A percentile compares a stretch with the other conserved stretches of the same genome.
Conservation (phyloP, 2,888 invertebrate species). For the Nasonia oneida region DNA sequence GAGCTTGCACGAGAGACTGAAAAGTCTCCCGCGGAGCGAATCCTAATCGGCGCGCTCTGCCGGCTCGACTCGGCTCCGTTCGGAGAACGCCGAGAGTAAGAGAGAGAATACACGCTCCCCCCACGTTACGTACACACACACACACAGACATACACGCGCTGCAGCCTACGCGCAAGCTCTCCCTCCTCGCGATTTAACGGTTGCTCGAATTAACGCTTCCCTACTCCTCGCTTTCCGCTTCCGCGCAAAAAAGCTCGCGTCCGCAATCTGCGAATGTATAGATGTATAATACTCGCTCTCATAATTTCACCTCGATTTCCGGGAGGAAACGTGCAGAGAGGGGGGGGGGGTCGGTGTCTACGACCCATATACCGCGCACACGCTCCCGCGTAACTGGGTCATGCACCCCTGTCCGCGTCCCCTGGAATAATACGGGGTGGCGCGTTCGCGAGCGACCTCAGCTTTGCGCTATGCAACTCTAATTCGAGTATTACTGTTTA, state of each 20-base stretch:
- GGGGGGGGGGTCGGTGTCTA: slow-evolving; percentile 73
- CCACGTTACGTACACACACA: neutral
- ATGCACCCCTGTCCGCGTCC: slow-evolving; percentile 73
- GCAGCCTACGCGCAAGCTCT: neutral
- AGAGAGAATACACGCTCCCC: neutral
- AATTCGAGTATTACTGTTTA: neutral
- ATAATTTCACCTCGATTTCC: neutral
- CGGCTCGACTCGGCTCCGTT: slow-evolving; percentile 32
- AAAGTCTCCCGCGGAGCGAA: slow-evolving; percentile 63
- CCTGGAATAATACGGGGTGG: slow-evolving; percentile 75
- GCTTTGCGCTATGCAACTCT: neutral
- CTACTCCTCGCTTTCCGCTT: neutral
- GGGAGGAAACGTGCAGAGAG: neutral
- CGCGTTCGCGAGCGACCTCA: neutral
- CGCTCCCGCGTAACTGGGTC: slow-evolving; percentile 77
- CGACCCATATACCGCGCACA: slow-evolving; percentile 77
- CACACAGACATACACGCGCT: neutral
- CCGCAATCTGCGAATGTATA: neutral
- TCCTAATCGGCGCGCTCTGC: slow-evolving; percentile 67
- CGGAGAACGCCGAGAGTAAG: slow-evolving; percentile 40
- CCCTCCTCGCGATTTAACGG: neutral
- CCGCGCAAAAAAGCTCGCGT: neutral
- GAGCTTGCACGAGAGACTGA: slow-evolving; percentile 69
- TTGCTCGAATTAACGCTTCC: slow-evolving; percentile 22
- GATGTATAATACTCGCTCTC: neutral